A percentile compares a stretch with the other conserved stretches of the same genome.
Conservation (phyloP, 2,888 invertebrate genomes). For the Heliothis peltigera region DNA sequence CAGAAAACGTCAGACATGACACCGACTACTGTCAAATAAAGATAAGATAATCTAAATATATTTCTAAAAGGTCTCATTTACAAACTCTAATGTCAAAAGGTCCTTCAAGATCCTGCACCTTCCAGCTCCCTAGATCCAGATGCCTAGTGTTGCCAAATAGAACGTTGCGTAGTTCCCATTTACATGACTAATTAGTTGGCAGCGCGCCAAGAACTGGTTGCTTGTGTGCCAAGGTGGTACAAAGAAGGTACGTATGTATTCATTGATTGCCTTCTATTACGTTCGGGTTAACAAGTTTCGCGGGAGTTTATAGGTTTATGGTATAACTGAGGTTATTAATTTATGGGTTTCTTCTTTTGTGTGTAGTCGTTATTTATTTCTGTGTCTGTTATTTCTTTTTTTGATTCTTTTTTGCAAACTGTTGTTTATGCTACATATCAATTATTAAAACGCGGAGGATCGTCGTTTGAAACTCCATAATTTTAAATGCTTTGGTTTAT, state of each 20-base stretch:
- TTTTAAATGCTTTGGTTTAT: neutral
- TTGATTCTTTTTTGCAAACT: no score
- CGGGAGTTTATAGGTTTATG: neutral
- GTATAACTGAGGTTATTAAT: neutral
- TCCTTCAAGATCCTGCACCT: constrained; percentile 37
- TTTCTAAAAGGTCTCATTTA: no score
- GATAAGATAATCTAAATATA: no score
- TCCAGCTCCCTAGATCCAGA: constrained; percentile 29
- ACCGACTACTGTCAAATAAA: no score
- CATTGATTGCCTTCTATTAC: constrained; percentile 57
- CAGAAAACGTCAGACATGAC: no score
- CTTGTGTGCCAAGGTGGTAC: constrained; percentile 42
- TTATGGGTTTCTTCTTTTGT: neutral
- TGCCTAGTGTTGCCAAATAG: constrained; percentile 62
- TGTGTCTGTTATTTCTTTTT: no score
- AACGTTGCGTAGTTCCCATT: constrained; percentile 76
- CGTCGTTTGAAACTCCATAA: neutral
- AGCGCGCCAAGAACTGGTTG: constrained; percentile 45
- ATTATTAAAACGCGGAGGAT: neutral
- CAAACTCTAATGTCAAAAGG: constrained; percentile 9
- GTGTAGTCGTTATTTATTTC: no score
- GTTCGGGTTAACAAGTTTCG: constrained; percentile 17
- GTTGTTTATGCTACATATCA: no score
- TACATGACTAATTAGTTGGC: constrained; percentile 83
- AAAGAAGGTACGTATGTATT: constrained; percentile 30